Base-by-base conservation (phyloP, 2,888 invertebrate genomes). In the Trichogramma dendrolimi region DNA sequence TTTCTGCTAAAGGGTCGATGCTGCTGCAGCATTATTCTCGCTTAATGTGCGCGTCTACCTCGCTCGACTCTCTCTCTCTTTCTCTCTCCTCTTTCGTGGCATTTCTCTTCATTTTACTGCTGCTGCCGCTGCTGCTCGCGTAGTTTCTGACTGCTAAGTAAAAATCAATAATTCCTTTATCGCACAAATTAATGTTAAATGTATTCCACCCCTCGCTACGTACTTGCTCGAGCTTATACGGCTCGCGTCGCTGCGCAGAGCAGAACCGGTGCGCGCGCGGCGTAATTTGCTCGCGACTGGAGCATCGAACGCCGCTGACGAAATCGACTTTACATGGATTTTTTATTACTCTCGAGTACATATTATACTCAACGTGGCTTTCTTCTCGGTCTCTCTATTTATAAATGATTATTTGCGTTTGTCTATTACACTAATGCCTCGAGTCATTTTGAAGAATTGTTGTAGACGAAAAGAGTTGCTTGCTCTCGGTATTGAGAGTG, bases 111-210 rank as follows among this genome's bases (percentile, higher is more conserved):
- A 65, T 62, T 65, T 60, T 60, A 65, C 60, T 5, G 57, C 48
- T 42, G 46, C 67, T 57, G 58, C 64, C 69, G 63, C 64, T 49
- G 50, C 55, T 62, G 60, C 69, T 64, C 64, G 53, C 47, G 6
- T 41, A 8, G 60, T 63, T 64, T 43, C 44, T 51, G 64, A 49
- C 65, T 55, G 50, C 72, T 76, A 75, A 76, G 76, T 77, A 75
- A 76, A 76, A 77, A 76, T 76, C 77, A 76, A 77, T 77, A 75
- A 76, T 75, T 75, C 73, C 75, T 76, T 76, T 76, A 77, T 77
- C 74, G 75, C 70, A 71, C 72, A 75, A 77, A 77, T 77, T 77
- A 77, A 76, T 73, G 74, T 71, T 76, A 74, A 75, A 75, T 72
- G 73, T 75, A 75, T 76, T 75, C 75, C 72, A 71, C 74, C 75